phyloP scores from a whole-genome alignment of 2,113 vertebrate species.

The Chionis minor region DNA sequence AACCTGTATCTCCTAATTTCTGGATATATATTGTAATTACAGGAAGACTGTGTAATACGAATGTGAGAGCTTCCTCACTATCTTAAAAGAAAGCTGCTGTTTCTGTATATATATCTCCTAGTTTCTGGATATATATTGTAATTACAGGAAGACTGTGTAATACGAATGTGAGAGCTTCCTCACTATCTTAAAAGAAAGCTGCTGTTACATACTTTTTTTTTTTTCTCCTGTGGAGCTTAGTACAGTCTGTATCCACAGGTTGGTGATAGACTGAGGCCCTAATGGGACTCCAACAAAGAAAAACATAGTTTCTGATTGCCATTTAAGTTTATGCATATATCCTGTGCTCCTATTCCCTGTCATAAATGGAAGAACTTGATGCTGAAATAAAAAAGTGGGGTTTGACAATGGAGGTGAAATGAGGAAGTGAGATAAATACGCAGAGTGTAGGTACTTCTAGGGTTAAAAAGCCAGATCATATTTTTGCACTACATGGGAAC shows the following conservation, averaged over 20 bases:
- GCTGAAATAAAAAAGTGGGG: not conserved
- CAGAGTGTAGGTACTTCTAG: not conserved
- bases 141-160: not conserved
- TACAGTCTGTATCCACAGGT: not conserved
- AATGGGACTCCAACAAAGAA: not conserved
- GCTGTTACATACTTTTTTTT: not conserved
- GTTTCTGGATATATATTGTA: not conserved
- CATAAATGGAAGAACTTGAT: not conserved
- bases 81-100: too few relatives aligned
- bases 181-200: not conserved
- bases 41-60: not conserved
- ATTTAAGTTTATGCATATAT: too few relatives aligned
- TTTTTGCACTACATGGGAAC: fast-evolving
- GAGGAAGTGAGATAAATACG: not conserved
- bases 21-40: not conserved
- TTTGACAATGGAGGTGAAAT: not conserved
- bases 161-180: not conserved
- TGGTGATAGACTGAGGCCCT: not conserved
- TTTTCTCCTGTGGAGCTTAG: not conserved
- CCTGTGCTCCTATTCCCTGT: not conserved
- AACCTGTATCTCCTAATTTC: not conserved
- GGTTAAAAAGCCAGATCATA: fast-evolving
- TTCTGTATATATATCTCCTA: too few relatives aligned
- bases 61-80: not conserved
- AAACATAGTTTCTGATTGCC: not conserved